Conservation (phyloP, 2,113 vertebrate species). For the Rhombomys opimus region DNA sequence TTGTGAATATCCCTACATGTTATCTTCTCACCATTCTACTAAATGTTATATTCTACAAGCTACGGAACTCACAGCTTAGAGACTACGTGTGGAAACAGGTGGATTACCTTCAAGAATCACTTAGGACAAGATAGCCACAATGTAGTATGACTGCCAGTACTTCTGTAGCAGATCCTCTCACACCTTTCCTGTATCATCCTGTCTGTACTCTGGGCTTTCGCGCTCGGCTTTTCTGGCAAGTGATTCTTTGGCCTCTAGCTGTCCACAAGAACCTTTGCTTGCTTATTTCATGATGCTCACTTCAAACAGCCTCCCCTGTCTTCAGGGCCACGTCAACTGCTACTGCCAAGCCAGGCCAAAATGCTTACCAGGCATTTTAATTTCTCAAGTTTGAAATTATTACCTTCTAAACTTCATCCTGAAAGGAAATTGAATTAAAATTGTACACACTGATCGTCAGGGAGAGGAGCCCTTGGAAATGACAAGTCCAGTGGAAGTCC, state of each 20-base stretch:
- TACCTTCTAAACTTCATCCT: neutral
- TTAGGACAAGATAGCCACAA: neutral
- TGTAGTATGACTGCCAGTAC: neutral
- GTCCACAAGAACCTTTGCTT: accelerated
- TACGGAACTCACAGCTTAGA: too few relatives aligned
- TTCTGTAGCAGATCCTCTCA: neutral
- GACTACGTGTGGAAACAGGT: accelerated
- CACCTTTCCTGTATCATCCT: too few relatives aligned
- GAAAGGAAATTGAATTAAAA: neutral
- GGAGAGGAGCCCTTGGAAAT: accelerated
- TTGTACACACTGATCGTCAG: accelerated
- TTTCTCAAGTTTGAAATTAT: neutral
- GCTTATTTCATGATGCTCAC: neutral
- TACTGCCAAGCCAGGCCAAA: neutral
- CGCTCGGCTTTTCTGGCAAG: neutral
- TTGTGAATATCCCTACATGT: accelerated
- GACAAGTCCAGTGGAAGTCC: too few relatives aligned
- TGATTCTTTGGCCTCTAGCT: accelerated
- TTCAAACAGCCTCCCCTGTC: too few relatives aligned
- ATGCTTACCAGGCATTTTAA: neutral
- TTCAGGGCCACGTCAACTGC: accelerated
- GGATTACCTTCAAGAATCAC: neutral
- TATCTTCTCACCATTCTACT: neutral
- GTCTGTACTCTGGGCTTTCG: too few relatives aligned
- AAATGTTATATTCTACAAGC: too few relatives aligned